Evolutionary conservation across 2,797 vertebrate species (phyloP), one percentile per base, ranked within the genome.

Genomic region (Zonotrichia albicollis): DNA sequence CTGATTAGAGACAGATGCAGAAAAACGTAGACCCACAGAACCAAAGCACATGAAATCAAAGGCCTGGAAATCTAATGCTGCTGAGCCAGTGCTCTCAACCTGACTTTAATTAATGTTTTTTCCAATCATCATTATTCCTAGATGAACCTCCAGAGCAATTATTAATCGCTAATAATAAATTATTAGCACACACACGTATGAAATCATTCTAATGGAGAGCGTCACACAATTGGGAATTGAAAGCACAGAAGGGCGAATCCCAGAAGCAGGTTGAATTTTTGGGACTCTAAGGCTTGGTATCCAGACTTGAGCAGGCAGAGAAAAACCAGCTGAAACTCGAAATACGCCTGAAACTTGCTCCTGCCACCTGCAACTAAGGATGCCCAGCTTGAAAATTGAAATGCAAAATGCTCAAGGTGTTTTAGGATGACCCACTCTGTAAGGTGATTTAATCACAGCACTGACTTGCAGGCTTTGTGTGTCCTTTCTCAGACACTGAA

Each of bases 71-170:
- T 72, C 54, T 73, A 88, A 76, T n/a, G 74, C 76, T 87, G 83
- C 40, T 53, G 85, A 85, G 62, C 23, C 74, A 93, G 36, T n/a
- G 68, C 60, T 94, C 80, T 84, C 62, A 93, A 64, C 58, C 57
- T 1, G 0, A 81, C 66, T 64, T 90, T 94, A 95, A 96, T 96
- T 97, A 91, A 71, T 90, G 81, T 65, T 86, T 88, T 94, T 94
- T 85, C 66, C 93, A 90, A 96, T 95, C 54, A 91, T 77, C 79
- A 48, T 93, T 89, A 92, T 53, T 95, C 54, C 65, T 92, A 78
- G 84, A 89, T 79, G 68, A 93, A 92, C 93, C 82, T 95, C 81
- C 68, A 60, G 13, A 68, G 72, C 42, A 55, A 80, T 90, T 94
- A 93, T 94, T 95, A 94, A 94, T 87, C 57, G 72, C 89, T 57